A percentile compares a stretch with the other conserved stretches of the same genome.
Conservation (phyloP, 2,113 vertebrate genomes). For the Urocolius indicus region DNA sequence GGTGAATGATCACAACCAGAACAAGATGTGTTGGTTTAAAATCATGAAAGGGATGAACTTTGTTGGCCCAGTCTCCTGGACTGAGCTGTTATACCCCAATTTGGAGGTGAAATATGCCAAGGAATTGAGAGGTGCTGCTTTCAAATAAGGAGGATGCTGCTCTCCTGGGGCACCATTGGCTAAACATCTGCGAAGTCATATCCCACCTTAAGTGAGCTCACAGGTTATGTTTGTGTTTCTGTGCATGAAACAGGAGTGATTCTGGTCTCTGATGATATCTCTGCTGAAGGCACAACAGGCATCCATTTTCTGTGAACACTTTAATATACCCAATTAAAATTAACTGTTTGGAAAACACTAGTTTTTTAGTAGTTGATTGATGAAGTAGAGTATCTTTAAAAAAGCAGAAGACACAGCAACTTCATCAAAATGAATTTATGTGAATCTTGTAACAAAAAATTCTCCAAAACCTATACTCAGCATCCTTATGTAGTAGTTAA, state of each 20-base stretch:
- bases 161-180: background rate
- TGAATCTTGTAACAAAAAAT: slow-evolving; percentile 22
- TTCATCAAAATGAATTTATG: background rate
- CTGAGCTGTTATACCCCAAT: background rate
- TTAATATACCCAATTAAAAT: slow-evolving; percentile 56
- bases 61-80: rapidly evolving
- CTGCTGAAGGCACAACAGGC: background rate
- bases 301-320: slow-evolving; percentile 24
- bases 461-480: slow-evolving; percentile 10
- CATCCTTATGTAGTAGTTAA: slow-evolving; percentile 55
- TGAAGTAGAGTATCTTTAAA: background rate
- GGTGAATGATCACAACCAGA: background rate
- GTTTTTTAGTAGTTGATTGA: slow-evolving; percentile 52
- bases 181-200: background rate
- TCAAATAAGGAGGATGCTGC: background rate
- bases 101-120: background rate
- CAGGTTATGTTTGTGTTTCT: background rate
- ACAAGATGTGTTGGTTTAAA: background rate
- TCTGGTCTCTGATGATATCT: background rate
- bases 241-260: background rate
- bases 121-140: background rate
- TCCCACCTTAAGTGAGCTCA: background rate
- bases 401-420: background rate
- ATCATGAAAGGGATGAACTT: background rate
- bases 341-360: slow-evolving; percentile 61